Percentiles rank a stretch among this genome's conserved stretches.
Conservation (phyloP, 2,113 vertebrate species). For the Hippocampus zosterae region DNA sequence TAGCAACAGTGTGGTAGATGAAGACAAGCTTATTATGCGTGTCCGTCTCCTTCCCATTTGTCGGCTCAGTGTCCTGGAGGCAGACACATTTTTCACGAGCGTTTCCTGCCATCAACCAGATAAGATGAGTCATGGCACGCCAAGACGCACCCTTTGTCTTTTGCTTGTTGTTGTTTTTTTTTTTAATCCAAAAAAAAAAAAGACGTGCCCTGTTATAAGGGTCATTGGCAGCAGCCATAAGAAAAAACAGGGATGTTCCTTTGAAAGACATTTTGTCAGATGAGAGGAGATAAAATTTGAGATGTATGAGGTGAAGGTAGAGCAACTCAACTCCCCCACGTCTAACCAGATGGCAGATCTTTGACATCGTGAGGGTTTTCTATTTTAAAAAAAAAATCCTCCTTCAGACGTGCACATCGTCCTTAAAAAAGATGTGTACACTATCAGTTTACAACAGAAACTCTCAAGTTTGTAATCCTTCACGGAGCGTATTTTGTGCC, state of each 20-base stretch:
- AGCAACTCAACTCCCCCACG: not conserved
- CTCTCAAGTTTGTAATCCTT: too few relatives aligned
- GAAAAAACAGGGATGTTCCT: not conserved
- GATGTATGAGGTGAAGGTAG: not conserved
- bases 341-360: not conserved
- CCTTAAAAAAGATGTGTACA: not conserved
- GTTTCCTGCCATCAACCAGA: not conserved
- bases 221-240: not conserved
- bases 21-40: not conserved
- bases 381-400: not conserved
- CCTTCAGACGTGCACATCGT: not conserved
- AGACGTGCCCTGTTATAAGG: not conserved
- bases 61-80: not conserved
- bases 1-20: not conserved
- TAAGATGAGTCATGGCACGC: not conserved
- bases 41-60: not conserved
- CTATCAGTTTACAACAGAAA: too few relatives aligned
- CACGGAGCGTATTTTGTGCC: too few relatives aligned
- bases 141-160: not conserved
- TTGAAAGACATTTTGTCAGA: not conserved
- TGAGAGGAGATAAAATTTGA: not conserved
- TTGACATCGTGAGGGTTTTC: not conserved
- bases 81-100: not conserved
- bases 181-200: not conserved
- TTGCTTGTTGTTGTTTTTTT: not conserved